A percentile compares a stretch with the other conserved stretches of the same genome.
phyloP scores from a whole-genome alignment of 2,888 invertebrate species.

The Helobdella robusta region DNA sequence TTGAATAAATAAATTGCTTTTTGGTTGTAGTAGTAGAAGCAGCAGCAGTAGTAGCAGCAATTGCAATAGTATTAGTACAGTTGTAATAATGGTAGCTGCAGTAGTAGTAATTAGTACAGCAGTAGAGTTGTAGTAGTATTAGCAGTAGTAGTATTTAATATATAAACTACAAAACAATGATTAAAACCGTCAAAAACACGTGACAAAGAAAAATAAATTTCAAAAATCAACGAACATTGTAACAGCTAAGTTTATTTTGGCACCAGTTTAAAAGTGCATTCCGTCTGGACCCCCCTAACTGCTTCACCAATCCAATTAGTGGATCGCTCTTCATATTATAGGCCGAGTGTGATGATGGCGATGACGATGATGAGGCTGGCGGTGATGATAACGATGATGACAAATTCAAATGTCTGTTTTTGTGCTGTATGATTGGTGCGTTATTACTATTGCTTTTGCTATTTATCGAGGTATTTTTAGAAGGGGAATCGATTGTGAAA shows the following conservation, averaged over 20 bases:
- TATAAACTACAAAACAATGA: neutral
- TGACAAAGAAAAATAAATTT: too few species aligned
- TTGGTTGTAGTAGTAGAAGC: neutral
- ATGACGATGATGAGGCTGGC: too few species aligned
- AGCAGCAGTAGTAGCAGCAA: neutral
- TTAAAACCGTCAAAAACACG: too few species aligned
- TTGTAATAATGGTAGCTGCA: too few species aligned
- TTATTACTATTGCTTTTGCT: too few species aligned
- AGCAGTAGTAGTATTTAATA: neutral
- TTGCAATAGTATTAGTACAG: neutral
- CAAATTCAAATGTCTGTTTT: too few species aligned
- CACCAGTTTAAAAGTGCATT: constrained; percentile 92
- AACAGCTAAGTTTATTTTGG: constrained; percentile 69
- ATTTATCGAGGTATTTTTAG: too few species aligned
- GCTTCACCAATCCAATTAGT: constrained; percentile 73
- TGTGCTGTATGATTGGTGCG: too few species aligned
- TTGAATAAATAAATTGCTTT: neutral
- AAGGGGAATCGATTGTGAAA: too few species aligned
- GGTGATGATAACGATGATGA: too few species aligned
- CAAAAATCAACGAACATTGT: too few species aligned
- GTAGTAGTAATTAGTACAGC: neutral
- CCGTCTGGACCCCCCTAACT: constrained; percentile 78
- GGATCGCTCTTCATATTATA: constrained; percentile 64
- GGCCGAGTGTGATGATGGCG: neutral
- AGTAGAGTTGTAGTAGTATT: neutral